Evolutionary conservation across 2,797 vertebrate genomes (phyloP).

Genomic region (Aythya fuligula): DNA sequence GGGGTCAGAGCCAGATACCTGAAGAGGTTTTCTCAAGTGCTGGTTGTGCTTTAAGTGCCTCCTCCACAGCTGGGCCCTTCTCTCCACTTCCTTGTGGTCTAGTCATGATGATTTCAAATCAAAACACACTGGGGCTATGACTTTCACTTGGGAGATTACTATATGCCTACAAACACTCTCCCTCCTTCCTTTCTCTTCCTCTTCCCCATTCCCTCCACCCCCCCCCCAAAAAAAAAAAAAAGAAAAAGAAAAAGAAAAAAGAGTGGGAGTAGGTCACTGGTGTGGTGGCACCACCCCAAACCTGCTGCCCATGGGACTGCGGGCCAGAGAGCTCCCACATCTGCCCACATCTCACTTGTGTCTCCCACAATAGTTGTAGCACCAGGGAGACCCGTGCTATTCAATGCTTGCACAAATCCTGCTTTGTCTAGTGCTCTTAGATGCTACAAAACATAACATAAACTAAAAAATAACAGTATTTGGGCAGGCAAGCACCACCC

Average conservation of each 20-base stretch:
- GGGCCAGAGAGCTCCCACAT: neutral
- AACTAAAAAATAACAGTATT: neutral
- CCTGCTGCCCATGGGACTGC: fast-evolving
- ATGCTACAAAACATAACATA: neutral
- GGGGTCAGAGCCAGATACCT: neutral
- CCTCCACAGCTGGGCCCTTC: neutral
- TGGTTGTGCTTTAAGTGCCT: neutral
- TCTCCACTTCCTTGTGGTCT: neutral
- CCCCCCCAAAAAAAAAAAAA: no score
- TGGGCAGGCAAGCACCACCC: neutral
- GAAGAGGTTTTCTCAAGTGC: neutral
- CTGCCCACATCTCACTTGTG: neutral
- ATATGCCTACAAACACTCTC: no score
- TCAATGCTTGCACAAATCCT: neutral
- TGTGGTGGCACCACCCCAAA: neutral
- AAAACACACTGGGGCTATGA: neutral
- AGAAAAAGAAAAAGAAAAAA: neutral
- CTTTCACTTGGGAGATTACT: neutral
- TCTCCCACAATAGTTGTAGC: neutral
- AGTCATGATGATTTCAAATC: neutral
- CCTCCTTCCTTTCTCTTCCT: no score
- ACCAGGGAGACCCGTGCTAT: neutral
- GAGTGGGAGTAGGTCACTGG: fast-evolving
- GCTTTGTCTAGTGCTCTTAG: neutral
- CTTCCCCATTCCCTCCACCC: no score